Percentiles rank a stretch among this genome's conserved stretches.
Conservation (phyloP, 2,113 vertebrate species). For the Mesocricetus auratus region DNA sequence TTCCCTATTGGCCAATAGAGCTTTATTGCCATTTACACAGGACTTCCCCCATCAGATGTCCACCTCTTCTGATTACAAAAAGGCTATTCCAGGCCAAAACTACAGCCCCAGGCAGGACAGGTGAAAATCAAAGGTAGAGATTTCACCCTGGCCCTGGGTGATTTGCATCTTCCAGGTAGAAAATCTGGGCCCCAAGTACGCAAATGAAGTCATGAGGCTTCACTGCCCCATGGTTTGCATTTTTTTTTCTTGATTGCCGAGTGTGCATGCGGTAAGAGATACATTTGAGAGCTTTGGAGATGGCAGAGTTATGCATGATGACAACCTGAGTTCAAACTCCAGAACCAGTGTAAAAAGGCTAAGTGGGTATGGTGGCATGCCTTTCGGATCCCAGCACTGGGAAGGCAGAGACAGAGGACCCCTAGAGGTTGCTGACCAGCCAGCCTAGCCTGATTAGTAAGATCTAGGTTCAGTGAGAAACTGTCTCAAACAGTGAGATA, state of each 20-base stretch:
- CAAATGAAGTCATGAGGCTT: accelerated
- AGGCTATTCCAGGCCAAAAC: background rate
- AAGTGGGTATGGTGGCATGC: background rate
- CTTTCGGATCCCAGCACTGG: background rate
- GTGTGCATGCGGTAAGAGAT: background rate
- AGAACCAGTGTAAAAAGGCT: background rate
- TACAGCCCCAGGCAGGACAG: accelerated
- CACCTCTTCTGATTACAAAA: background rate
- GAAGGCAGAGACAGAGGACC: background rate
- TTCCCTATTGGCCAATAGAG: too few species aligned
- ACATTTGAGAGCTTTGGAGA: background rate
- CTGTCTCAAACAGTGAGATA: background rate
- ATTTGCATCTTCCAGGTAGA: accelerated
- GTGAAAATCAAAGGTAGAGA: background rate
- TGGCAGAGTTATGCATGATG: too few species aligned
- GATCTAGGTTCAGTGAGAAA: background rate
- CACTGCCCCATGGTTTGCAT: accelerated
- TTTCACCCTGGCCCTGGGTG: accelerated
- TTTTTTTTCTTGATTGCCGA: background rate
- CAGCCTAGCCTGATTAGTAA: background rate
- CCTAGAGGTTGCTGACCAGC: background rate
- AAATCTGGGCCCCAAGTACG: accelerated
- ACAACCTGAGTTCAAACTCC: background rate
- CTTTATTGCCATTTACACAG: too few species aligned
- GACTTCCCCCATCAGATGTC: too few species aligned